Conservation (phyloP, 2,797 vertebrate species). For the Schizopygopsis malacanthus region DNA sequence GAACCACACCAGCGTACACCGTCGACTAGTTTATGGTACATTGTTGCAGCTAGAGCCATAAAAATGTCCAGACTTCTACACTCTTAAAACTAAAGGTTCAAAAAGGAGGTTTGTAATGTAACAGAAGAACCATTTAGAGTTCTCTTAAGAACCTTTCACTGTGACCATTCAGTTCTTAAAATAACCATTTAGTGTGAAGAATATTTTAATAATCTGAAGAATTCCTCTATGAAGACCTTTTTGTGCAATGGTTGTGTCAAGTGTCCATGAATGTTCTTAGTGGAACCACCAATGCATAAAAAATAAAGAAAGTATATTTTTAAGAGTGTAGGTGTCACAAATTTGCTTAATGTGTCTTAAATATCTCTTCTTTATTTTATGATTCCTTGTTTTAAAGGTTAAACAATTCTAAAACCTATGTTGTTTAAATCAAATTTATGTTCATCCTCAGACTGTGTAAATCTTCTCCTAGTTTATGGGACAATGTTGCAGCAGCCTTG, state of each 20-base stretch:
- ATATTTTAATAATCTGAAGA: background rate
- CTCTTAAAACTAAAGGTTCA: background rate
- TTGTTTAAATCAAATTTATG: conserved; percentile 11
- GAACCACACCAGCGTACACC: background rate
- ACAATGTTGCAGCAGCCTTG: conserved; percentile 34
- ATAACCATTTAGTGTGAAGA: background rate
- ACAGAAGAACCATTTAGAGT: background rate
- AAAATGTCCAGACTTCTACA: background rate
- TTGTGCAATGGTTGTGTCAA: background rate
- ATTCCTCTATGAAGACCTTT: background rate
- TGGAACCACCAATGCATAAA: background rate
- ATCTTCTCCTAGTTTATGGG: conserved; percentile 43
- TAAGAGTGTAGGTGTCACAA: background rate
- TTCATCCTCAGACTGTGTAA: conserved; percentile 11
- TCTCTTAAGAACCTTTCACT: background rate
- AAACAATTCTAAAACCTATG: background rate
- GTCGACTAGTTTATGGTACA: background rate
- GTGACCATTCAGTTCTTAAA: background rate
- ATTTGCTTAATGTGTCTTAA: background rate
- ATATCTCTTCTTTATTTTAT: background rate
- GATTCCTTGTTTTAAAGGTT: conserved; percentile 7
- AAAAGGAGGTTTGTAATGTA: background rate
- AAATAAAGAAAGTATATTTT: background rate
- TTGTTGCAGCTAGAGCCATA: background rate
- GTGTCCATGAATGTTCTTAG: background rate